Conservation (phyloP, 1,140 invertebrate genomes). For the Wasmannia auropunctata region DNA sequence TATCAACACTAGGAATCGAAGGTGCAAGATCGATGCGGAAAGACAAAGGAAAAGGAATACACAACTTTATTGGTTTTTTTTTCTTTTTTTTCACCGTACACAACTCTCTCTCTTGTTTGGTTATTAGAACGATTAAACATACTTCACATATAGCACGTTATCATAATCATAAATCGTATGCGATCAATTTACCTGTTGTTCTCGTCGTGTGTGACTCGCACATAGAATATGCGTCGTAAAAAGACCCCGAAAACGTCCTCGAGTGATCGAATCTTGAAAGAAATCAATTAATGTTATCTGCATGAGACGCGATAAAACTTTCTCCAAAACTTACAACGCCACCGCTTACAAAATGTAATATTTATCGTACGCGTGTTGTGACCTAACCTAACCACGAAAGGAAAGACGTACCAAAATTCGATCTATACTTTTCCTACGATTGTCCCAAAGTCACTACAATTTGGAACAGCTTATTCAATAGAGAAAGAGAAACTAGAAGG, state of each 20-base stretch:
- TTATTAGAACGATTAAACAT: slow-evolving; percentile 54
- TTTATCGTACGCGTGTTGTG: background rate
- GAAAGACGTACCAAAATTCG: background rate
- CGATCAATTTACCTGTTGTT: background rate
- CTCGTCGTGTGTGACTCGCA: background rate
- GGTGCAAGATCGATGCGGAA: background rate
- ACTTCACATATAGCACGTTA: background rate
- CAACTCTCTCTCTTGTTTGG: background rate
- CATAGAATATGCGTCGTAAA: slow-evolving; percentile 19
- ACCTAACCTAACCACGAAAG: background rate
- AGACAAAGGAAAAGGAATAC: slow-evolving; percentile 49
- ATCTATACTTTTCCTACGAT: background rate
- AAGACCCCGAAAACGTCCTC: slow-evolving; percentile 8
- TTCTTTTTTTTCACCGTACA: slow-evolving; percentile 23
- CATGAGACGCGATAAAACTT: slow-evolving; percentile 40
- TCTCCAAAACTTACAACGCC: background rate
- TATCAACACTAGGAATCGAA: background rate
- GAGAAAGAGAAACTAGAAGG: background rate
- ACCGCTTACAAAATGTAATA: background rate
- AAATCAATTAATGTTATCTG: slow-evolving; percentile 59
- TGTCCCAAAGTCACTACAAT: background rate
- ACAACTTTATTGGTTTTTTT: slow-evolving; percentile 29
- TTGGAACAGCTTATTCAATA: background rate
- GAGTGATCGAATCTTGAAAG: background rate
- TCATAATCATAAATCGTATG: slow-evolving; percentile 19